phyloP scores from a whole-genome alignment of 2,888 invertebrate species.

The Peribatodes rhomboidaria region DNA sequence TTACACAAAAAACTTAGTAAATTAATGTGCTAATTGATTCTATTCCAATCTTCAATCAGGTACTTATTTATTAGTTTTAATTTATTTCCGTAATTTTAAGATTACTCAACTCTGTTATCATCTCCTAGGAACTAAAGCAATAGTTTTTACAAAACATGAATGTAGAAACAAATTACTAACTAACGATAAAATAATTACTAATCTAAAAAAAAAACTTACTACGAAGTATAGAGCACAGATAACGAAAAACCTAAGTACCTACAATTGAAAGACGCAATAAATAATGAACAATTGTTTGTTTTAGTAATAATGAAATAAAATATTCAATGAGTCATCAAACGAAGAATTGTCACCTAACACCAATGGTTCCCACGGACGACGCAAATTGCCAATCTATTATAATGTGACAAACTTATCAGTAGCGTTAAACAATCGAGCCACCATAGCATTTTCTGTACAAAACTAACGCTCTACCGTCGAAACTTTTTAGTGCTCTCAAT shows the following conservation, averaged over 20 bases:
- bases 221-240: background rate
- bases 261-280: constrained; percentile 8
- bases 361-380: constrained; percentile 59
- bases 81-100: background rate
- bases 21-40: no score
- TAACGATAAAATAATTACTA: constrained; percentile 3
- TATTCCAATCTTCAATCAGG: no score
- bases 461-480: background rate
- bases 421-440: no score
- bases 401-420: background rate
- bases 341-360: constrained; percentile 50
- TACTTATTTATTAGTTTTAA: no score
- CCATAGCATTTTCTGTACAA: background rate
- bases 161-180: background rate
- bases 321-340: constrained; percentile 49
- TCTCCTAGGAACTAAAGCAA: background rate
- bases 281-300: constrained; percentile 10
- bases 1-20: no score
- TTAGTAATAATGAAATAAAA: constrained; percentile 26
- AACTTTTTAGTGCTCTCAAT: background rate
- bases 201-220: background rate
- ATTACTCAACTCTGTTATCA: background rate
- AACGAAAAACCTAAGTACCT: constrained; percentile 18
- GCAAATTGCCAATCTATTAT: constrained; percentile 64
- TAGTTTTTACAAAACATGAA: constrained; percentile 2